Conservation (phyloP, 2,888 invertebrate genomes). For the Orchesellides sinensis region DNA sequence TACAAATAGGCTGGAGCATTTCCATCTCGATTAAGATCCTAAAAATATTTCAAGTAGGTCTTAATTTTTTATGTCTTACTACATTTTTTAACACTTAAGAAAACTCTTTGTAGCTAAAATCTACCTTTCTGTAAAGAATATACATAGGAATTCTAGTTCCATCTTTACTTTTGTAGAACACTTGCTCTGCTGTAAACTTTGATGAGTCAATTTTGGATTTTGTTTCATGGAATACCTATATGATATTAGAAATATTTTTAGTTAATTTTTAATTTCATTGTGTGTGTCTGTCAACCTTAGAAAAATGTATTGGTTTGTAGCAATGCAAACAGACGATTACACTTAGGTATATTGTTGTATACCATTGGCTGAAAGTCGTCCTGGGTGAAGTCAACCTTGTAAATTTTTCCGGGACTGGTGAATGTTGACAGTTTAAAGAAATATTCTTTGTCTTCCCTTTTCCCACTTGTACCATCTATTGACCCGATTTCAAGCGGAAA, state of each 20-base stretch:
- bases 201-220: slow-evolving; percentile 76
- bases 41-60: not conserved
- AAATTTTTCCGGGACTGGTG: slow-evolving; percentile 92
- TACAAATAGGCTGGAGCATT: slow-evolving; percentile 51
- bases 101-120: slow-evolving; percentile 87
- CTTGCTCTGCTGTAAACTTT: slow-evolving; percentile 83
- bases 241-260: slow-evolving; percentile 91
- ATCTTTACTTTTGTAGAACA: slow-evolving; percentile 95
- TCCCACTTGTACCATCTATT: slow-evolving; percentile 87
- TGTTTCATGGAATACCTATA: slow-evolving; percentile 83
- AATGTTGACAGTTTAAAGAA: slow-evolving; percentile 95
- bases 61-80: not conserved
- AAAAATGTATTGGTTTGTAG: no score
- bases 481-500: slow-evolving; percentile 87
- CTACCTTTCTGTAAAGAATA: slow-evolving; percentile 86
- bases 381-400: slow-evolving; percentile 84
- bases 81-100: slow-evolving; percentile 78
- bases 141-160: slow-evolving; percentile 98
- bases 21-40: slow-evolving; percentile 29
- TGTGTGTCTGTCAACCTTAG: no score
- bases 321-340: no score
- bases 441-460: slow-evolving; percentile 87
- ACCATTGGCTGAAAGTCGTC: slow-evolving; percentile 17
- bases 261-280: no score
- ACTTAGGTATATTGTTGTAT: not conserved